phyloP scores from a whole-genome alignment of 2,113 vertebrate species.

The Seriola rivoliana region DNA sequence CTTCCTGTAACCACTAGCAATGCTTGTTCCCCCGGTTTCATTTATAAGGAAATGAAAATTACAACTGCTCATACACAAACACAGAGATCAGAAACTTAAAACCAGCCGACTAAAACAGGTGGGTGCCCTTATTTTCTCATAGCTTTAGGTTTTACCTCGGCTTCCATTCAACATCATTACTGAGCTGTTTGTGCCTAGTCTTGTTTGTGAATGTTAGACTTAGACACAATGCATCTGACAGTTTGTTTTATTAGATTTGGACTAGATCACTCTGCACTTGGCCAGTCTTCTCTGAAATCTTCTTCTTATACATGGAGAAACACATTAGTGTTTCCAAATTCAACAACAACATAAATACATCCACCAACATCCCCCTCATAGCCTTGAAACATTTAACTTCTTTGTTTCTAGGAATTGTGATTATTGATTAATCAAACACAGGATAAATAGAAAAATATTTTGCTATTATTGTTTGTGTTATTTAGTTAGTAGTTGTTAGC shows the following conservation, averaged over 20 bases:
- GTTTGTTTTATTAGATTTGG: not conserved
- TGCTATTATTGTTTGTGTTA: no score
- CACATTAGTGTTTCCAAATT: no score
- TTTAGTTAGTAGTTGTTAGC: no score
- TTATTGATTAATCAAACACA: no score
- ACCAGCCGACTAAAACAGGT: conserved; percentile 10
- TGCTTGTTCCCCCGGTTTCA: not conserved
- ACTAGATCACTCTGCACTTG: not conserved
- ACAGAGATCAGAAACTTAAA: not conserved
- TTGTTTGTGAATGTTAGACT: not conserved
- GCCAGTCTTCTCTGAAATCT: no score
- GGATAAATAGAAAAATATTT: no score
- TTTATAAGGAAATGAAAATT: not conserved
- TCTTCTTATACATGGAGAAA: no score
- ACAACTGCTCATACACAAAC: not conserved
- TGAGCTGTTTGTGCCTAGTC: not conserved
- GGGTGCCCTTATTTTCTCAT: not conserved
- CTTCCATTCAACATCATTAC: not conserved
- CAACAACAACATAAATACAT: no score
- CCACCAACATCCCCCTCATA: no score
- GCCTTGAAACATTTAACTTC: no score
- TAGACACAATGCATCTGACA: not conserved
- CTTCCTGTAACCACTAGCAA: not conserved
- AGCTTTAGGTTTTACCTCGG: not conserved
- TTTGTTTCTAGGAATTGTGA: no score